Evolutionary conservation across 30 jellyfish, hydroid and myxozoan genomes (phyloP).

Genomic region (Sanderia malayensis): DNA sequence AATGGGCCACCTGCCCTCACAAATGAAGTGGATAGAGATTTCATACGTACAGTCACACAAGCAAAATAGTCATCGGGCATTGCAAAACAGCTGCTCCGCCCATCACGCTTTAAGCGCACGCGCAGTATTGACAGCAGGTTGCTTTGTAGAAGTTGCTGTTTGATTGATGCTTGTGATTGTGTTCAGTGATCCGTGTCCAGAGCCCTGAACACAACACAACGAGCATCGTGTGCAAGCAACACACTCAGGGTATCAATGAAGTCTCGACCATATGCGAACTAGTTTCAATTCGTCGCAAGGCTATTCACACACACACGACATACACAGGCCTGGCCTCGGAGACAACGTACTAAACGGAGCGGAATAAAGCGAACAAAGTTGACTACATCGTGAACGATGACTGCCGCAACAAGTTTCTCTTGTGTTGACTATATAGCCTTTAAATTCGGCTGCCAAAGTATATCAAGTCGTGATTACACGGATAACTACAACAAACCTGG

Average conservation of each 20-base stretch:
- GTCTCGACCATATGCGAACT: slow-evolving; percentile 27
- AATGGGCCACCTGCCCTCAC: slow-evolving; percentile 66
- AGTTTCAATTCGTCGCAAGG: slow-evolving; percentile 5
- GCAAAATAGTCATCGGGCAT: no score
- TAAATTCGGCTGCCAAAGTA: slow-evolving; percentile 53
- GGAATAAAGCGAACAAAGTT: not conserved
- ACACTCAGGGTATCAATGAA: slow-evolving; percentile 52
- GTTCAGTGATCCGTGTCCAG: slow-evolving; percentile 69
- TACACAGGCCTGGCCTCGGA: no score
- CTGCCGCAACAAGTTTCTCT: slow-evolving; percentile 41
- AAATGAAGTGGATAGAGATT: slow-evolving; percentile 52
- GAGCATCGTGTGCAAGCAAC: slow-evolving; percentile 72
- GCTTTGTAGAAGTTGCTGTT: slow-evolving; percentile 53
- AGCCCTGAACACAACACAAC: slow-evolving; percentile 35
- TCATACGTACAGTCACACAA: slow-evolving; percentile 10
- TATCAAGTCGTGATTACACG: slow-evolving; percentile 17
- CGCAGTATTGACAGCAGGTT: slow-evolving; percentile 34
- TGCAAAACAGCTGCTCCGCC: slow-evolving; percentile 9
- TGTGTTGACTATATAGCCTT: slow-evolving; percentile 53
- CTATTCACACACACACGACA: not conserved
- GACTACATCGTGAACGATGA: slow-evolving; percentile 14
- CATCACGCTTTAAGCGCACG: slow-evolving; percentile 4
- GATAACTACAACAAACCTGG: slow-evolving; percentile 24
- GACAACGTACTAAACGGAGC: not conserved
- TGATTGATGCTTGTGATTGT: slow-evolving; percentile 60